These are phyloP conservation scores for Drosophila percnosoma DNA, from an alignment of 2,888 invertebrate species.

Conservation along the genomic window DNA sequence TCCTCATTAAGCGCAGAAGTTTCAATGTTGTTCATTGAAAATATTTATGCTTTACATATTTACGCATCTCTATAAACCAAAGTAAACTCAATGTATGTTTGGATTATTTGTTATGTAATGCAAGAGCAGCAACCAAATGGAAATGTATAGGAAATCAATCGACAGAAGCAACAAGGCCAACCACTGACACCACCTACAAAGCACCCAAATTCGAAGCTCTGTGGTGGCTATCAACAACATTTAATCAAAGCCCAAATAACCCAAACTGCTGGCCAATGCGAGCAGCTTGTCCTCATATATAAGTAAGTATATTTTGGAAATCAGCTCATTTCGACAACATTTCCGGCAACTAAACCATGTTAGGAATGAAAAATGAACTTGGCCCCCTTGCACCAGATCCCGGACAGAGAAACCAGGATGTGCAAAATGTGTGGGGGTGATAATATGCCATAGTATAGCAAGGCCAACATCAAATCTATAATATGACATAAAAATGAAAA, in stretches of 20 bases:
- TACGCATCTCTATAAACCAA: constrained; percentile 1
- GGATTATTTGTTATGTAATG: constrained; percentile 26
- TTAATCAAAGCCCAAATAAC: constrained; percentile 67
- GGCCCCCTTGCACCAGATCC: constrained; percentile 15
- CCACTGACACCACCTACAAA: not conserved
- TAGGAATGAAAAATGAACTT: constrained; percentile 80
- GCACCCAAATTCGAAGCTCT: constrained; percentile 4
- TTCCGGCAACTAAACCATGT: constrained; percentile 79
- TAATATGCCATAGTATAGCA: constrained; percentile 34
- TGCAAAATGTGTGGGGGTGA: constrained; percentile 26
- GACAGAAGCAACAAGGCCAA: constrained; percentile 39
- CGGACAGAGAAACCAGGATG: constrained; percentile 7
- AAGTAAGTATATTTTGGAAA: constrained; percentile 59
- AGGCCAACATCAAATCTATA: constrained; percentile 69
- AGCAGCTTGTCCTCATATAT: constrained; percentile 22
- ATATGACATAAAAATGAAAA: constrained; percentile 81
- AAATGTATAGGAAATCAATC: constrained; percentile 54
- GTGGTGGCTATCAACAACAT: constrained; percentile 59
- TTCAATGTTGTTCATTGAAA: constrained; percentile 1
- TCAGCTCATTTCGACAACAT: constrained; percentile 81
- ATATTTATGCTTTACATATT: constrained; percentile 5
- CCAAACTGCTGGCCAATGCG: constrained; percentile 38
- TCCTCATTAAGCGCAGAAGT: constrained; percentile 42
- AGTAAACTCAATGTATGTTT: constrained; percentile 20
- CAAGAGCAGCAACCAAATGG: constrained; percentile 44